Percentiles rank a stretch among this genome's conserved stretches.
These are phyloP conservation scores for Prionace glauca DNA, from an alignment of 2,797 vertebrate genomes.

Conservation along the genomic window DNA sequence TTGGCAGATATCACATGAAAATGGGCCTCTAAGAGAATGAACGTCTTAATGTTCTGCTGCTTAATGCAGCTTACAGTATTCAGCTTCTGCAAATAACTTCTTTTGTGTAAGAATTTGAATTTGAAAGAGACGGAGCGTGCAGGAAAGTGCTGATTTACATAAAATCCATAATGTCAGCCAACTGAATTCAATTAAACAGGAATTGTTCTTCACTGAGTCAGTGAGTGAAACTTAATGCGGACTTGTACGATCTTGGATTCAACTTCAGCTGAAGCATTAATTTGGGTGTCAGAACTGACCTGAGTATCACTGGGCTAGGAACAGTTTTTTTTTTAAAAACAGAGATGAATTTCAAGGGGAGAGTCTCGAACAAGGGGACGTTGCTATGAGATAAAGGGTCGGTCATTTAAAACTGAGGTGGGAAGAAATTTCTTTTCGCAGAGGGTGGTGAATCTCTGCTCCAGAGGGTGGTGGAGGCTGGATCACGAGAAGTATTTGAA, in stretches of 20 bases:
- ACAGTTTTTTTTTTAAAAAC: neutral
- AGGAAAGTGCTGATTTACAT: neutral
- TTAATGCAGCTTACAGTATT: neutral
- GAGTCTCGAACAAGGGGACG: no score
- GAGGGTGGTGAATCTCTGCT: no score
- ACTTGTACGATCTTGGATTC: neutral
- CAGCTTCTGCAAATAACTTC: neutral
- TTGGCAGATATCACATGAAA: neutral
- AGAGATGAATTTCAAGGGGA: neutral
- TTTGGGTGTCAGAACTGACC: neutral
- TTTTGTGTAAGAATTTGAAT: slow-evolving; percentile 4
- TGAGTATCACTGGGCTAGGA: neutral
- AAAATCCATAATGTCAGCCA: neutral
- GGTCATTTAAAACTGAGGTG: no score
- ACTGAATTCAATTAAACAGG: neutral
- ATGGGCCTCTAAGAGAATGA: neutral
- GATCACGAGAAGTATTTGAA: no score
- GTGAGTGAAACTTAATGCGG: neutral
- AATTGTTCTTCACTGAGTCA: neutral
- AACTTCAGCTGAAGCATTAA: neutral
- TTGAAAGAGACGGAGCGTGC: neutral
- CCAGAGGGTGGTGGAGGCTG: no score
- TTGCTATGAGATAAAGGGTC: no score
- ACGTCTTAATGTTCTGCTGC: neutral
- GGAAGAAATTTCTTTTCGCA: no score